phyloP scores from a whole-genome alignment of 2,113 vertebrate species.

The Tylochromis polylepis region DNA sequence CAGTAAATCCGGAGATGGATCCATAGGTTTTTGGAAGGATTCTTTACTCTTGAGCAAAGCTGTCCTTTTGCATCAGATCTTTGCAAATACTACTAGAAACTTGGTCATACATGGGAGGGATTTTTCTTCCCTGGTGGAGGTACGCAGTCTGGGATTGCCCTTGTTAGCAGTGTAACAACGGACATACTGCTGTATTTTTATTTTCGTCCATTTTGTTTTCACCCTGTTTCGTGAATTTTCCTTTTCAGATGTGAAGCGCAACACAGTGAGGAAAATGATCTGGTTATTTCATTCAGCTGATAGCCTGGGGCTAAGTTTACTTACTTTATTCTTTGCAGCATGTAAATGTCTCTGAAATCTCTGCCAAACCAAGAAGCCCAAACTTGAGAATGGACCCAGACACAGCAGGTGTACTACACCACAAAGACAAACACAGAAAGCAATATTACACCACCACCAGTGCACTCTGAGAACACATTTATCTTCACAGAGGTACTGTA shows the following conservation, averaged over 20 bases:
- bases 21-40: neutral
- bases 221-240: neutral
- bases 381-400: slow-evolving; percentile 8
- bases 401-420: slow-evolving; percentile 33
- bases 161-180: neutral
- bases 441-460: slow-evolving; percentile 4
- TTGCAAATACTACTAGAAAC: neutral
- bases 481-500: slow-evolving; percentile 8
- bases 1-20: neutral
- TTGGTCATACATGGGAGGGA: neutral
- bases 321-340: neutral
- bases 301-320: neutral
- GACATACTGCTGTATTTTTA: neutral
- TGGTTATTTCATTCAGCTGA: neutral
- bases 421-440: slow-evolving; percentile 32
- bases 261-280: slow-evolving; percentile 3
- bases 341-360: slow-evolving; percentile 19
- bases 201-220: neutral
- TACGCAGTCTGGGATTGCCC: neutral
- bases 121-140: neutral
- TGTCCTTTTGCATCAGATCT: neutral
- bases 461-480: slow-evolving; percentile 18
- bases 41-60: neutral
- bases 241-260: neutral
- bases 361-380: slow-evolving; percentile 11